These are phyloP conservation scores for Eleginops maclovinus DNA, from an alignment of 2,113 vertebrate species.

Conservation along the genomic window DNA sequence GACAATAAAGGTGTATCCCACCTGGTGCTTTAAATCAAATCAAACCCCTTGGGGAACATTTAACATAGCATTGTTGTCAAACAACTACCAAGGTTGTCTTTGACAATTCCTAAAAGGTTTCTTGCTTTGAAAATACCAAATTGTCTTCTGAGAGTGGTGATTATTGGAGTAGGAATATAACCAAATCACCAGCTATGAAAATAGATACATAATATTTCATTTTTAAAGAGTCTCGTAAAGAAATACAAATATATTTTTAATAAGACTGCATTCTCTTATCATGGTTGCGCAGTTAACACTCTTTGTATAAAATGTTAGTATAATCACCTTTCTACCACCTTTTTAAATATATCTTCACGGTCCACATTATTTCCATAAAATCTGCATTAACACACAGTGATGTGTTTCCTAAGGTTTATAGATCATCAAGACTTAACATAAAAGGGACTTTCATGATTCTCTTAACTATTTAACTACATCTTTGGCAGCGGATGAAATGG, in stretches of 20 bases:
- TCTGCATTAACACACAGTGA: conserved; percentile 31
- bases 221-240: conserved; percentile 9
- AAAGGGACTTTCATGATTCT: conserved; percentile 54
- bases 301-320: conserved; percentile 23
- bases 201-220: background rate
- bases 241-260: conserved; percentile 29
- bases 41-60: conserved; percentile 26
- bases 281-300: conserved; percentile 14
- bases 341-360: conserved; percentile 14
- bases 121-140: conserved; percentile 29
- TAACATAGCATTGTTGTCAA: conserved; percentile 35
- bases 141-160: conserved; percentile 5
- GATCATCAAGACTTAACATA: conserved; percentile 47
- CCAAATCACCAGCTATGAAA: conserved; percentile 22
- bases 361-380: conserved; percentile 43
- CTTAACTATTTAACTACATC: conserved; percentile 53
- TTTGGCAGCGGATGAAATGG: conserved; percentile 52
- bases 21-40: conserved; percentile 47
- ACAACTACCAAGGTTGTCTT: conserved; percentile 17
- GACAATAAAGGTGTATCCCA: conserved; percentile 40
- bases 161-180: background rate
- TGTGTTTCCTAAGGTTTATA: conserved; percentile 52
- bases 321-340: conserved; percentile 26
- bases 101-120: conserved; percentile 33
- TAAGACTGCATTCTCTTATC: conserved; percentile 23